Percentiles rank a stretch among this genome's conserved stretches.
Evolutionary conservation across 2,797 vertebrate species (phyloP).

Genomic region (Cuniculus paca): DNA sequence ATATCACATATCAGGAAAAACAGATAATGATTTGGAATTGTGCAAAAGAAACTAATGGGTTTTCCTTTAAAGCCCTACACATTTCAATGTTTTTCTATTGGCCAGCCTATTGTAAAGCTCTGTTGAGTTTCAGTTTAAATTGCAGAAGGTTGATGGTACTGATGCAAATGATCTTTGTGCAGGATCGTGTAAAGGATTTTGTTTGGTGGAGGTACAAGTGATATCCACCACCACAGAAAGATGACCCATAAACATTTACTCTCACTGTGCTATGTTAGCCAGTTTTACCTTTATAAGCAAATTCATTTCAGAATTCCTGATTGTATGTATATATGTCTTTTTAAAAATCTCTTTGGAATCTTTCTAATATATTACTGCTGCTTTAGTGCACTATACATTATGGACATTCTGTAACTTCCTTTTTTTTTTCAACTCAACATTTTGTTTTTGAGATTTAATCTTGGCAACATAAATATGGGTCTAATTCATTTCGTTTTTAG

Average conservation of each 20-base stretch:
- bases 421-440: conserved; percentile 17
- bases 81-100: background rate
- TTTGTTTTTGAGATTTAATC: conserved; percentile 68
- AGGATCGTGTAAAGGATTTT: background rate
- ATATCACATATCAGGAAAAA: background rate
- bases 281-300: background rate
- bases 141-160: background rate
- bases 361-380: background rate
- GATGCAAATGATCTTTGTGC: background rate
- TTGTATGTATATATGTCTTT: background rate
- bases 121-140: background rate
- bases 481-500: conserved; percentile 73
- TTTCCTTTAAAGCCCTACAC: background rate
- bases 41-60: background rate
- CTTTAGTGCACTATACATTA: conserved; percentile 18
- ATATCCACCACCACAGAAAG: background rate
- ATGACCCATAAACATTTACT: conserved; percentile 12
- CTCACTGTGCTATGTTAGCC: background rate
- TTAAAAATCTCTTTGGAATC: conserved; percentile 17
- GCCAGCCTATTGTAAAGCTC: background rate
- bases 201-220: background rate
- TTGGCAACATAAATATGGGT: conserved; percentile 75
- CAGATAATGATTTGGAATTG: background rate
- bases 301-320: conserved; percentile 37
- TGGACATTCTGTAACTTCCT: conserved; percentile 32